These are phyloP conservation scores for Chrysomela aeneicollis DNA, from an alignment of 2,888 invertebrate species.

Conservation along the genomic window DNA sequence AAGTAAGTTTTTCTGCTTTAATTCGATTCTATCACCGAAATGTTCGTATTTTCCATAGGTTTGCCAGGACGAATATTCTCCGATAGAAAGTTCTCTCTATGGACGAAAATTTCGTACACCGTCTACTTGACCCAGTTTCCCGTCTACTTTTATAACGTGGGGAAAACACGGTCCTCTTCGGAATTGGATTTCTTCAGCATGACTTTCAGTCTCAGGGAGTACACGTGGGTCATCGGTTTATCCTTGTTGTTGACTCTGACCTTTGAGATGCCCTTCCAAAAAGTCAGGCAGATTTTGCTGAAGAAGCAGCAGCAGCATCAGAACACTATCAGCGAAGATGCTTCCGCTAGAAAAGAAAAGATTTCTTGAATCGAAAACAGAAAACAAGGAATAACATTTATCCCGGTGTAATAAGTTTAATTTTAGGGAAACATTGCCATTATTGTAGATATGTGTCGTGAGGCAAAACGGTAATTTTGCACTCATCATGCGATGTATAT, in stretches of 20 bases:
- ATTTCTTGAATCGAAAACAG: background rate
- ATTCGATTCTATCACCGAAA: too few species aligned
- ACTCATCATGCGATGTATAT: too few species aligned
- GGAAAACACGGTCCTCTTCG: conserved; percentile 66
- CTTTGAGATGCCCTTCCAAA: conserved; percentile 75
- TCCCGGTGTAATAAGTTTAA: background rate
- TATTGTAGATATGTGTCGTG: background rate
- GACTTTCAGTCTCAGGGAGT: conserved; percentile 69
- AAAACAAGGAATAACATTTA: background rate
- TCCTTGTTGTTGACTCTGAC: conserved; percentile 68
- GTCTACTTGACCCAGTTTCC: conserved; percentile 77
- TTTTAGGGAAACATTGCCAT: background rate
- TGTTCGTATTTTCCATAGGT: conserved; percentile 59
- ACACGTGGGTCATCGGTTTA: conserved; percentile 64
- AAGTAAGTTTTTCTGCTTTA: too few species aligned
- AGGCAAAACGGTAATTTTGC: background rate
- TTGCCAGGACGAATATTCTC: conserved; percentile 65
- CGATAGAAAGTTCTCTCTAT: conserved; percentile 69
- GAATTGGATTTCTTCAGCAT: conserved; percentile 67
- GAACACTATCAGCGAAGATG: background rate
- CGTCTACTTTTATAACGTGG: conserved; percentile 75
- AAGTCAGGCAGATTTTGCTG: conserved; percentile 67
- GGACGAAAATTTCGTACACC: conserved; percentile 75
- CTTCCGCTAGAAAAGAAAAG: conserved; percentile 1
- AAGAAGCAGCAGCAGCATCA: conserved; percentile 45